Evolutionary conservation across 2,113 vertebrate species (phyloP).

Genomic region (Peucedramus taeniatus): DNA sequence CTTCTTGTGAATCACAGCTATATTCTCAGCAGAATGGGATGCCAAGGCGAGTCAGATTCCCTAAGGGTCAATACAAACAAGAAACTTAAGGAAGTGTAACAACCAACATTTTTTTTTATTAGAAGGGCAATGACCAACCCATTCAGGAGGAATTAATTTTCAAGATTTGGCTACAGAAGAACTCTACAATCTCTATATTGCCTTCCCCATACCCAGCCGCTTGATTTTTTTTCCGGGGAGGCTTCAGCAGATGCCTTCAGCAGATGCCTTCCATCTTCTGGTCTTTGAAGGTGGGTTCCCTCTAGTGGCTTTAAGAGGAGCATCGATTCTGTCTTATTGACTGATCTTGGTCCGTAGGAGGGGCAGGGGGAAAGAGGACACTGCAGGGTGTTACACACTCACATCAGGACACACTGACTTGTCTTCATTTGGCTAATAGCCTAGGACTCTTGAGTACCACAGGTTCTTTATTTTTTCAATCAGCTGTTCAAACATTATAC

Average conservation of each 20-base stretch:
- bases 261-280: neutral
- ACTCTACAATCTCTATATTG: neutral
- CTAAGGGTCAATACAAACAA: neutral
- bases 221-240: neutral
- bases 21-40: neutral
- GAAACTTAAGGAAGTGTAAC: conserved; percentile 29
- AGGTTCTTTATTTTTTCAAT: conserved; percentile 23
- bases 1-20: neutral
- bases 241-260: neutral
- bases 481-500: conserved; percentile 23
- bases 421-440: conserved; percentile 21
- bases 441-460: neutral
- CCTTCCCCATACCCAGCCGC: neutral
- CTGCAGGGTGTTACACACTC: neutral
- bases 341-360: neutral
- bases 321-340: conserved; percentile 12
- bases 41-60: neutral
- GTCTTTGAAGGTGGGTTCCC: conserved; percentile 8
- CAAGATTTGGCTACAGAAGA: conserved; percentile 45
- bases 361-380: neutral
- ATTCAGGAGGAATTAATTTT: conserved; percentile 46
- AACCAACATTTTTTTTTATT: conserved; percentile 35
- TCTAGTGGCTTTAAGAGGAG: conserved; percentile 13
- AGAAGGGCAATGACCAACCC: neutral
- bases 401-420: neutral